Percentiles rank a stretch among this genome's conserved stretches.
Conservation (phyloP, 1,140 invertebrate genomes). For the Aphis craccivora region DNA sequence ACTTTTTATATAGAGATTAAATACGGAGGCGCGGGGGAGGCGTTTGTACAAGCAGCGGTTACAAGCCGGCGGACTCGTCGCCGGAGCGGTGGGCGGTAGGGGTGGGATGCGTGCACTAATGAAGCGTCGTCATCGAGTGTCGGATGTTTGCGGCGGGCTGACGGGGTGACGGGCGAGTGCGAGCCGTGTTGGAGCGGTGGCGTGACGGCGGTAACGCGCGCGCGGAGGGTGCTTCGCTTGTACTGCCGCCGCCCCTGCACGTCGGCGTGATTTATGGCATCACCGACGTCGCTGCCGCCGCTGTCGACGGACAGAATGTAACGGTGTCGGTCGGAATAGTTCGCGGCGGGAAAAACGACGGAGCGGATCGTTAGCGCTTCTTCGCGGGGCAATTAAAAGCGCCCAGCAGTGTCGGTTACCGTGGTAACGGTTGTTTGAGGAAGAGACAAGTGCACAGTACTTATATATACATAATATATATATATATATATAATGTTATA, state of each 20-base stretch:
- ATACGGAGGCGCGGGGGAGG: not conserved
- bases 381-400: constrained; percentile 58
- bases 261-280: constrained; percentile 55
- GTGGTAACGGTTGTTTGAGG: constrained; percentile 48
- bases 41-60: constrained; percentile 36
- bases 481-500: not conserved
- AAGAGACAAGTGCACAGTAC: constrained; percentile 32
- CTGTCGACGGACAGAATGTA: not conserved
- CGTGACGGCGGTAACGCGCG: not conserved
- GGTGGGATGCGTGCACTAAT: constrained; percentile 40
- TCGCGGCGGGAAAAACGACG: constrained; percentile 55
- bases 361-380: constrained; percentile 56
- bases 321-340: not conserved
- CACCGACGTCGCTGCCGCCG: not conserved
- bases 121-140: constrained; percentile 58
- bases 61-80: not conserved
- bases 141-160: constrained; percentile 41
- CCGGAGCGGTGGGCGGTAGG: not conserved
- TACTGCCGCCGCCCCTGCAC: not conserved
- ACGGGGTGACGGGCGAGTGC: not conserved
- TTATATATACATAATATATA: not conserved
- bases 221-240: not conserved
- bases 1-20: constrained; percentile 51
- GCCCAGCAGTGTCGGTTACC: constrained; percentile 47
- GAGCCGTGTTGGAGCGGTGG: not conserved